phyloP scores from a whole-genome alignment of 2,888 invertebrate genomes.

The Ormia ochracea region DNA sequence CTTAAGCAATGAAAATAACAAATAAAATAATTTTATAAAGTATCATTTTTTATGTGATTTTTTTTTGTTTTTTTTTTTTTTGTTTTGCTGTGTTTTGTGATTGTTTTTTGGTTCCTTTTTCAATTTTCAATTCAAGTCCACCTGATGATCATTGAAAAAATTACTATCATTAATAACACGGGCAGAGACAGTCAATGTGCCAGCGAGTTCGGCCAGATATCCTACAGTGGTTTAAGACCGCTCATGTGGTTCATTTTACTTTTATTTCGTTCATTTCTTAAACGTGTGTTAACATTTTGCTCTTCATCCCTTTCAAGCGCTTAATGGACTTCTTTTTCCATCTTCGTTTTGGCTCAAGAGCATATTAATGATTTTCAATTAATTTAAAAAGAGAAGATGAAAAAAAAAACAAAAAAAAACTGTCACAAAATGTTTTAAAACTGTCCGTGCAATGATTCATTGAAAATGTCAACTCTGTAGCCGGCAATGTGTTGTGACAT shows the following conservation, averaged over 20 bases:
- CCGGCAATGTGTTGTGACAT: constrained; percentile 58
- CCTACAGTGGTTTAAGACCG: constrained; percentile 42
- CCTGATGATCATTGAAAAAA: constrained; percentile 65
- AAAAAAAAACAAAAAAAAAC: constrained; percentile 47
- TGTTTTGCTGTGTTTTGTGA: constrained; percentile 21
- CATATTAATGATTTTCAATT: constrained; percentile 61
- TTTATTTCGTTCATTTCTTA: constrained; percentile 36
- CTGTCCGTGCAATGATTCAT: constrained; percentile 53
- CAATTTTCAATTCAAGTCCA: constrained; percentile 51
- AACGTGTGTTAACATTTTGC: constrained; percentile 37
- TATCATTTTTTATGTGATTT: constrained; percentile 30
- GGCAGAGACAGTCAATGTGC: constrained; percentile 31
- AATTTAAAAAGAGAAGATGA: constrained; percentile 40
- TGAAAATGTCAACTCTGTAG: constrained; percentile 54
- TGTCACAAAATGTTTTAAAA: constrained; percentile 56
- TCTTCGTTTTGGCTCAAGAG: constrained; percentile 23
- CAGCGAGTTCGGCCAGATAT: constrained; percentile 42
- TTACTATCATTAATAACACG: constrained; percentile 65
- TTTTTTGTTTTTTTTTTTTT: not conserved
- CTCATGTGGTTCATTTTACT: constrained; percentile 53
- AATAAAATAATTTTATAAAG: constrained; percentile 12
- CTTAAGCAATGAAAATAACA: not conserved
- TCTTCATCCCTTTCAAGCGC: constrained; percentile 36
- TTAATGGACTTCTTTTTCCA: not conserved
- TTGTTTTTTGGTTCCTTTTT: not conserved